Evolutionary conservation across 2,113 vertebrate genomes (phyloP).

Genomic region (Semnornis frantzii): DNA sequence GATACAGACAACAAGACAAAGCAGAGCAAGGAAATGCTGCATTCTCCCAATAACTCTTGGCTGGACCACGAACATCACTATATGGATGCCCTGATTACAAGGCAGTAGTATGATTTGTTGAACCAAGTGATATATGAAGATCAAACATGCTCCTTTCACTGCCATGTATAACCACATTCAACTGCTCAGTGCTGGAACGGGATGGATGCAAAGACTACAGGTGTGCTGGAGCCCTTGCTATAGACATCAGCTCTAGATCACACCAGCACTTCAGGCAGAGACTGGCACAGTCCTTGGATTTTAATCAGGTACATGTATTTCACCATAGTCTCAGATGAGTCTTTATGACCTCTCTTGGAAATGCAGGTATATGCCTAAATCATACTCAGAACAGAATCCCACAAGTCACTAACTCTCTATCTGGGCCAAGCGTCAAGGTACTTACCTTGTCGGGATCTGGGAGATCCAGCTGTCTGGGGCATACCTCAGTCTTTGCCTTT

Average conservation of each 20-base stretch:
- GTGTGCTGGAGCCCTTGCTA: accelerated
- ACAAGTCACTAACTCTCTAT: neutral
- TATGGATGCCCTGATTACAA: neutral
- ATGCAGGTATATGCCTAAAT: neutral
- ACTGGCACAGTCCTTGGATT: neutral
- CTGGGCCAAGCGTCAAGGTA: accelerated
- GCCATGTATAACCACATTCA: neutral
- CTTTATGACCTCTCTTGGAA: neutral
- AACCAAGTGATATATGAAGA: neutral
- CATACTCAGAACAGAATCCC: neutral
- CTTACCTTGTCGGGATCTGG: neutral
- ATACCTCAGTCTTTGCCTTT: neutral
- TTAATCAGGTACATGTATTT: neutral
- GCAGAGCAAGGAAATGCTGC: neutral
- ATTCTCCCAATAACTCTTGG: neutral
- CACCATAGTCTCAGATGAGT: neutral
- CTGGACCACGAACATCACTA: neutral
- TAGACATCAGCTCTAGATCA: neutral
- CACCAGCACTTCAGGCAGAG: neutral
- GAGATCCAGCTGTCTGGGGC: neutral
- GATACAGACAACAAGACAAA: neutral
- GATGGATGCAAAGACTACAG: neutral
- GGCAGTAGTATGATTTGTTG: neutral
- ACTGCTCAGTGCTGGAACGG: neutral
- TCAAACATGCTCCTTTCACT: neutral